Evolutionary conservation across 2,888 invertebrate species (phyloP).

Genomic region (Drosophila mulleri): DNA sequence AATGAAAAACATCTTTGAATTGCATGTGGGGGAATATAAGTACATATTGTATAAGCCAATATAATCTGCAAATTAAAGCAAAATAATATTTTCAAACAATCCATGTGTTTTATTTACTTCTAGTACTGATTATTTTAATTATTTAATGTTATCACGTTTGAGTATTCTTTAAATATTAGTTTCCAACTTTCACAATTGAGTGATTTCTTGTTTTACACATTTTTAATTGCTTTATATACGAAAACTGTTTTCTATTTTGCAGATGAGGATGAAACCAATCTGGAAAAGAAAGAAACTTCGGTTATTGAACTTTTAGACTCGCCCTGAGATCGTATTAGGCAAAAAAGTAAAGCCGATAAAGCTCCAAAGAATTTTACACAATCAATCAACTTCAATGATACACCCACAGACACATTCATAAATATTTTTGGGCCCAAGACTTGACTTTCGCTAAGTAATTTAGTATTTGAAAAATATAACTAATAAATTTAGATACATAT

Average conservation of each 20-base stretch:
- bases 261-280: conserved; percentile 36
- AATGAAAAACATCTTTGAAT: conserved; percentile 5
- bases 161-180: conserved; percentile 16
- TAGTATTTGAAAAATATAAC: conserved; percentile 26
- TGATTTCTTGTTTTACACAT: conserved; percentile 20
- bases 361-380: conserved; percentile 51
- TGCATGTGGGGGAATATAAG: conserved; percentile 35
- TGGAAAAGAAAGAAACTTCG: conserved; percentile 60
- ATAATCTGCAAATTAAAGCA: conserved; percentile 54
- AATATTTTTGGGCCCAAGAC: conserved; percentile 13
- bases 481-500: conserved; percentile 17
- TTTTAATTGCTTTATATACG: conserved; percentile 39
- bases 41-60: conserved; percentile 37
- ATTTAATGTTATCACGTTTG: not conserved
- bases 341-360: conserved; percentile 14
- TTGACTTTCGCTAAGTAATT: conserved; percentile 19
- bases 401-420: not conserved
- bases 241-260: conserved; percentile 40
- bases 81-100: conserved; percentile 48
- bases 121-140: conserved; percentile 1
- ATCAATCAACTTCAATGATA: conserved; percentile 15
- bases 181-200: conserved; percentile 30
- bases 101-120: conserved; percentile 51
- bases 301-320: conserved; percentile 68
- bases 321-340: conserved; percentile 32